These are phyloP conservation scores for Heterocephalus glaber DNA, from an alignment of 2,113 vertebrate genomes.

Conservation along the genomic window DNA sequence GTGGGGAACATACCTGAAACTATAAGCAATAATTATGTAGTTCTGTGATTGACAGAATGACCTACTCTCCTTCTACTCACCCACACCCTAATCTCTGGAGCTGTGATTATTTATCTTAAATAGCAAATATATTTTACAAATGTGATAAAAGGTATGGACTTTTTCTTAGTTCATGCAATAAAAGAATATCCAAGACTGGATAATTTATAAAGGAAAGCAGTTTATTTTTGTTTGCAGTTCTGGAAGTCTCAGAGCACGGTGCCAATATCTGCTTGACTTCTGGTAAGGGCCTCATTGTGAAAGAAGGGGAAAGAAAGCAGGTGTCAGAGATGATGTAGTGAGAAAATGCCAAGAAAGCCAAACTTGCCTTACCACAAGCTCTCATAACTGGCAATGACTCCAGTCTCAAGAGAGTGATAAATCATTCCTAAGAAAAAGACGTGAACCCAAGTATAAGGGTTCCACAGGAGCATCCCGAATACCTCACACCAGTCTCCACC, in stretches of 20 bases:
- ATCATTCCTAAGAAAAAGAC: background rate
- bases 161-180: background rate
- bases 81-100: background rate
- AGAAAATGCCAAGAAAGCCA: background rate
- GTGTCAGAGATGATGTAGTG: rapidly evolving
- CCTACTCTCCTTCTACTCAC: rapidly evolving
- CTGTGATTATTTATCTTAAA: background rate
- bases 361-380: background rate
- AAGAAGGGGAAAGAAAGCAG: rapidly evolving
- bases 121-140: background rate
- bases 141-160: background rate
- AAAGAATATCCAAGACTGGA: background rate
- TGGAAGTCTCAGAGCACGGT: background rate
- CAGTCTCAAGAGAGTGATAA: background rate
- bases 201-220: background rate
- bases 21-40: background rate
- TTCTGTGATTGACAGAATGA: background rate
- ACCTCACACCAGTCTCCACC: rapidly evolving
- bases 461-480: background rate
- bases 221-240: background rate
- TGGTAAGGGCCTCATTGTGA: background rate
- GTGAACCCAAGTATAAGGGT: too few relatives aligned
- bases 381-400: background rate
- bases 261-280: background rate
- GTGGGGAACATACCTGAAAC: background rate